Percentiles rank a stretch among this genome's conserved stretches.
These are phyloP conservation scores for Neria commutata DNA, from an alignment of 2,888 invertebrate genomes.

Conservation along the genomic window DNA sequence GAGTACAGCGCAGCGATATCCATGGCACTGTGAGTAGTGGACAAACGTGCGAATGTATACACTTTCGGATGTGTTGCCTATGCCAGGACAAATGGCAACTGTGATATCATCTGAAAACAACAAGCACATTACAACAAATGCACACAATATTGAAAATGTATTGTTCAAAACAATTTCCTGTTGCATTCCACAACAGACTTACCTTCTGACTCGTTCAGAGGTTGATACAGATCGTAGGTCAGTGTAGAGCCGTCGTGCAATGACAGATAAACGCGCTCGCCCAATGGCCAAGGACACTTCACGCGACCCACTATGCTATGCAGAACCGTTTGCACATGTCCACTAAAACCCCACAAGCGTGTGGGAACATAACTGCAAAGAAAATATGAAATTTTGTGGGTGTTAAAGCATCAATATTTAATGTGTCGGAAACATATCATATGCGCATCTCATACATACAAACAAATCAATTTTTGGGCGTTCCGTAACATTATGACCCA, in stretches of 20 bases:
- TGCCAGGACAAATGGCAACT: constrained; percentile 88
- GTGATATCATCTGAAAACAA: constrained; percentile 78
- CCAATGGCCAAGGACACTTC: constrained; percentile 86
- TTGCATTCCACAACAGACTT: constrained; percentile 31
- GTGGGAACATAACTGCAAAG: constrained; percentile 84
- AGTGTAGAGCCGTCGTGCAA: constrained; percentile 86
- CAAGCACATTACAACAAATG: background rate
- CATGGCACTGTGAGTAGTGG: constrained; percentile 88
- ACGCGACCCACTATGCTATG: constrained; percentile 89
- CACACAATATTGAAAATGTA: background rate
- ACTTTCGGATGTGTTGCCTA: constrained; percentile 93
- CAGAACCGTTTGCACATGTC: constrained; percentile 91
- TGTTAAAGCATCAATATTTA: no score
- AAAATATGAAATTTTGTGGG: background rate
- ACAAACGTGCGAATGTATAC: constrained; percentile 93
- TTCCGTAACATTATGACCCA: no score
- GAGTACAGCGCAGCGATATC: constrained; percentile 89
- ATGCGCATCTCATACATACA: no score
- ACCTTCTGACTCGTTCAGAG: constrained; percentile 77
- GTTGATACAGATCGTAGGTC: constrained; percentile 91
- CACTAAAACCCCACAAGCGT: constrained; percentile 92
- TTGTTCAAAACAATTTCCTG: background rate
- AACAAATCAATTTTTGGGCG: no score
- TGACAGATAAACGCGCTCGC: constrained; percentile 77
- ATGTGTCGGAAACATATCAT: no score